A percentile compares a stretch with the other conserved stretches of the same genome.
phyloP scores from a whole-genome alignment of 2,113 vertebrate species.

The Corythornis cristatus region DNA sequence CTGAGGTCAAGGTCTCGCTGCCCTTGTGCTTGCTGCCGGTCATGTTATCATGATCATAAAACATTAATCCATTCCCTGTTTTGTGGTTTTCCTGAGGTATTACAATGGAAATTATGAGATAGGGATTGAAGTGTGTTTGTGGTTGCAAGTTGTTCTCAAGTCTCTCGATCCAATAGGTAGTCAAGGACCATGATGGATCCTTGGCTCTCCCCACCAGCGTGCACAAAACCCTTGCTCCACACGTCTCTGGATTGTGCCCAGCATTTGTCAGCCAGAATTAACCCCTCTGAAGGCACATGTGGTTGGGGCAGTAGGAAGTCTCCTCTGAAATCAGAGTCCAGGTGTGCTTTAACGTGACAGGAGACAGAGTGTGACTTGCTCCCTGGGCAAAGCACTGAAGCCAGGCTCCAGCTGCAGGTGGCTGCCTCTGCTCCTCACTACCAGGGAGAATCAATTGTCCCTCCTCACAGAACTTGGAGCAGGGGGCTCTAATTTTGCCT shows the following conservation, averaged over 20 bases:
- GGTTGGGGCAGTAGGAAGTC: not conserved
- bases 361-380: not conserved
- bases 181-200: not conserved
- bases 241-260: not conserved
- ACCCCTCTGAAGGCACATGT: not conserved
- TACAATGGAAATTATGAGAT: not conserved
- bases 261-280: not conserved
- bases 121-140: not conserved
- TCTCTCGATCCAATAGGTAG: not conserved
- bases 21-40: not conserved
- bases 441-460: not conserved
- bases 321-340: not conserved
- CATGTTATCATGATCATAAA: not conserved
- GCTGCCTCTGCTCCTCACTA: not conserved
- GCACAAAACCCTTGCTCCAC: fast-evolving
- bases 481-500: not conserved
- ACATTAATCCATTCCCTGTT: not conserved
- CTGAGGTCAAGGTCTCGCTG: not conserved
- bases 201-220: not conserved
- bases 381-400: not conserved
- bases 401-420: not conserved
- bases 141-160: not conserved
- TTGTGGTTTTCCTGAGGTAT: constrained; percentile 16
- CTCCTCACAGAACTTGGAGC: not conserved
- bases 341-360: not conserved